Base-by-base conservation (phyloP, 2,797 vertebrate genomes). In the Hylomyscus alleni region DNA sequence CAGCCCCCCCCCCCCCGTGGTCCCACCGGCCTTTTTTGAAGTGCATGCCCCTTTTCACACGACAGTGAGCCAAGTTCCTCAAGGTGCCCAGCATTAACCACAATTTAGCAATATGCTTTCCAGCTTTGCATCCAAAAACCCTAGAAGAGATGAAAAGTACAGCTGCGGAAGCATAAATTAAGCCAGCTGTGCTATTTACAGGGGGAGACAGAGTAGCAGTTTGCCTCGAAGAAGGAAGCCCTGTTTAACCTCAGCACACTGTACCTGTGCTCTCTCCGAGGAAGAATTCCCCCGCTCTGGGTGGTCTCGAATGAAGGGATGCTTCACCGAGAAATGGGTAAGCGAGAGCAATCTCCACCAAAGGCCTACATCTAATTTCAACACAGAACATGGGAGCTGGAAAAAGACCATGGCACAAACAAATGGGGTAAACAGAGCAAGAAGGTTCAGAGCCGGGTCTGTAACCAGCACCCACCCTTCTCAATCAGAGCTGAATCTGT, bases 31-130 rank as follows among this genome's bases (percentile, higher is more conserved):
- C 80, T 12, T 78, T 22, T 19, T 72, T n/a, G 17, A 72, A 80
- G 44, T 22, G 58, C 60, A 52, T 47, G 15, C 29, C 37, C 24
- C 13, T n/a, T 84, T 81, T 40, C 52, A 26, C 13, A 78, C 3
- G 1, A 22, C 29, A 65, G 3, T 0, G 2, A 72, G 89, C 34
- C 81, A 31, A 44, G 26, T 78, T 72, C 52, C 0, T 72, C 10
- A 52, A 73, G 90, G 69, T 6, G 10, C 20, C 73, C 19, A 60
- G 76, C 54, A 65, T 82, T 65, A 94, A 80, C 3, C 73, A 75
- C 65, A 75, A 78, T 10, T 94, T 95, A 97, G 96, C 94, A 92
- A 91, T 50, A 83, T 1, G 40, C 90, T 95, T 94, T 95, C 93
- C 47, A 90, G 83, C 47, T 60, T 26, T 37, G 50, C 69, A 91